Evolutionary conservation across 2,888 invertebrate genomes (phyloP), one percentile per base, ranked within the genome.

Genomic region (Cephus nigrinus): DNA sequence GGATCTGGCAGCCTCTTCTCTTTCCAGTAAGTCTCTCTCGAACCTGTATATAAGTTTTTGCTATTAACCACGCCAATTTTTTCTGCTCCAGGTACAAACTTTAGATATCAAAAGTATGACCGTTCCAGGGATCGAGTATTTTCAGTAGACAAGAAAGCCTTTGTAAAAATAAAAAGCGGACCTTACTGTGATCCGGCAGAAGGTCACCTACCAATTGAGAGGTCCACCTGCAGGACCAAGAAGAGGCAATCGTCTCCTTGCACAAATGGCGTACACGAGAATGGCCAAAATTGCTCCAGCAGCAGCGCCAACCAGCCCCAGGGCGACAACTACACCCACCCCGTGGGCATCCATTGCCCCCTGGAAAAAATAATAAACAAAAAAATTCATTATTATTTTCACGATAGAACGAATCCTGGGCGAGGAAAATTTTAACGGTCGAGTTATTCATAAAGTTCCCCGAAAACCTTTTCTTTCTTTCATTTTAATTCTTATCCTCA

Each of bases 241-340:
- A 34, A 85, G 81, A 12, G 85, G 81, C 69, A 85, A 85, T 69
- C 88, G 85, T 36, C 88, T 85, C 69, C 87, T 81, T 12, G 87
- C 84, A 78, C 90, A 90, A 75, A 90, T 85, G 30, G 88, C 86
- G 78, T 90, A 90, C 3, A 90, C 88, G 34, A 88, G 80, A 36
- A 89, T 84, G 12, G 89, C 90, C 69, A 88, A 88, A 79, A 89
- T 85, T 68, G 90, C 90, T 75, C 90, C 90, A 33, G 88, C 86
- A 68, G 88, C 88, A 35, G 89, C 89, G 69, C 89, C 90, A 40
- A 88, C 85, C 76, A 88, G 86, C 40, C 88, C 87, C 76, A 90
- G 83, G 76, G 88, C 86, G 34, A 88, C 89, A 40, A 88, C 84
- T 69, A 85, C 84, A 68, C 88, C 89, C 69, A 87, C 87, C 76